Conservation (phyloP, 2,888 invertebrate genomes). For the Agrotis exclamationis region DNA sequence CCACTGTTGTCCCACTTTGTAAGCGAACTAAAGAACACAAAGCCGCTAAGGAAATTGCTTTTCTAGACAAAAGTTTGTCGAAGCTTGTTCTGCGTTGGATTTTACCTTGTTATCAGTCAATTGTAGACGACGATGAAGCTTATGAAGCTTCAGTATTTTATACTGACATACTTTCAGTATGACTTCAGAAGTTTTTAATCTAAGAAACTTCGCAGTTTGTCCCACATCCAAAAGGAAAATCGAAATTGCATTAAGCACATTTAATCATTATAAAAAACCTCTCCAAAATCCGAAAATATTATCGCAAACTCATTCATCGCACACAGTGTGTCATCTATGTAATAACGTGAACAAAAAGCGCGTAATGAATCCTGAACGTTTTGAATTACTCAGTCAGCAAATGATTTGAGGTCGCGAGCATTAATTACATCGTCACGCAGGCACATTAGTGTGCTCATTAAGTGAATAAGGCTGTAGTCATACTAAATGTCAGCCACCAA, state of each 20-base stretch:
- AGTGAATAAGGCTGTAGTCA: slow-evolving; percentile 71
- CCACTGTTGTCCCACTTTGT: slow-evolving; percentile 54
- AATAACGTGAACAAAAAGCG: slow-evolving; percentile 25
- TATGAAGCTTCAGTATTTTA: background rate
- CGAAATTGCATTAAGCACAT: background rate
- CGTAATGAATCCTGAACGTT: slow-evolving; percentile 57
- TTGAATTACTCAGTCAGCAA: slow-evolving; percentile 49
- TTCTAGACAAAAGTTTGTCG: slow-evolving; percentile 41
- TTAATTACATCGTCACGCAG: slow-evolving; percentile 84
- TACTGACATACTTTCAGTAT: background rate
- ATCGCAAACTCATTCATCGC: slow-evolving; percentile 2
- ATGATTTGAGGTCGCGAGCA: slow-evolving; percentile 67
- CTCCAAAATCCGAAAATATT: background rate
- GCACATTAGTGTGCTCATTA: slow-evolving; percentile 83
- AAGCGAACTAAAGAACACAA: slow-evolving; percentile 39
- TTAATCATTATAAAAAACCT: background rate
- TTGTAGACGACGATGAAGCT: background rate
- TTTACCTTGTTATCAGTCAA: slow-evolving; percentile 10
- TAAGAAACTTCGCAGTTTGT: background rate
- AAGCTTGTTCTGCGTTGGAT: slow-evolving; percentile 11
- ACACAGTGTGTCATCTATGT: slow-evolving; percentile 18
- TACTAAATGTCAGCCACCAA: background rate
- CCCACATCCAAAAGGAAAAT: background rate
- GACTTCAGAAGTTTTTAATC: background rate
- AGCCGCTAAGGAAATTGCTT: slow-evolving; percentile 50